A percentile compares a stretch with the other conserved stretches of the same genome.
Conservation (phyloP, 2,797 vertebrate genomes). For the Thamnophis elegans region DNA sequence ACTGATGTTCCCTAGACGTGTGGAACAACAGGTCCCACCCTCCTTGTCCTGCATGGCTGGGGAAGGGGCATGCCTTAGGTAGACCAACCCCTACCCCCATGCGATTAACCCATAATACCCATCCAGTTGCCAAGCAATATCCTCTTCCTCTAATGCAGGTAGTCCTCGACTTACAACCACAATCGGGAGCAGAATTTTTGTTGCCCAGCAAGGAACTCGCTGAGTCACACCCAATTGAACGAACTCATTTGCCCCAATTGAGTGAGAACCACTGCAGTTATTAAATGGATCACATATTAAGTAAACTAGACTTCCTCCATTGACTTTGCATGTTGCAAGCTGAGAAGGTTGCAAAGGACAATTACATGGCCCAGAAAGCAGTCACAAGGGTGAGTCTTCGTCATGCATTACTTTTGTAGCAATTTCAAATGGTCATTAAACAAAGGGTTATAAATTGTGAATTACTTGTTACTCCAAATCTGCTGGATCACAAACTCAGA, state of each 20-base stretch:
- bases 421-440: background rate
- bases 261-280: background rate
- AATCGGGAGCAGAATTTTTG: background rate
- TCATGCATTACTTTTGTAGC: background rate
- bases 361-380: background rate
- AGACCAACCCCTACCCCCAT: background rate
- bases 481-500: background rate
- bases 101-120: background rate
- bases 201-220: background rate
- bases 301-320: background rate
- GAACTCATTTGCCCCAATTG: background rate
- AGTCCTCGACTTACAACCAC: background rate
- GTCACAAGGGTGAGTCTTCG: background rate
- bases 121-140: background rate
- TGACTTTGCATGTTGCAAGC: background rate
- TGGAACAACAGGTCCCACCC: background rate
- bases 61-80: background rate
- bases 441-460: background rate
- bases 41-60: background rate
- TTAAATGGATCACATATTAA: background rate
- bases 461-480: background rate
- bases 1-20: background rate
- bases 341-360: background rate
- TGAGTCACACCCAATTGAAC: background rate
- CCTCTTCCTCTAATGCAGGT: background rate